Evolutionary conservation across 2,113 vertebrate species (phyloP).

Genomic region (Pelmatolapia mariae): DNA sequence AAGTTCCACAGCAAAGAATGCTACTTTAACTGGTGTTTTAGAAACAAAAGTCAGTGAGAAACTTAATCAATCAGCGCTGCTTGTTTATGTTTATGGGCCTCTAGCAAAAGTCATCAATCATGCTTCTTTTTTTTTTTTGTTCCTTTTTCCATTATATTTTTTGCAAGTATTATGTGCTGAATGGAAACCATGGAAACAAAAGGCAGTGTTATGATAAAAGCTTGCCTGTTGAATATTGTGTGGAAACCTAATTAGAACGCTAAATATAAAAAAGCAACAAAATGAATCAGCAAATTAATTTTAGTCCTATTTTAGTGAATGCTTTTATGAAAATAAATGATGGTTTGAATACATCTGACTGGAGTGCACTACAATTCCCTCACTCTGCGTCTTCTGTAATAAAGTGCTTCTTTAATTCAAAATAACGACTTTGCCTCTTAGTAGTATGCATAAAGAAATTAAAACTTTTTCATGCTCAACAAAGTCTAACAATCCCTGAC

Average conservation of each 20-base stretch:
- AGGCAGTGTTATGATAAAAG: constrained; percentile 50
- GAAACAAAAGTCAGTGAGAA: constrained; percentile 63
- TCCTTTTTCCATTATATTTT: constrained; percentile 21
- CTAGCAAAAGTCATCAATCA: constrained; percentile 67
- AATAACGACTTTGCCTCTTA: background rate
- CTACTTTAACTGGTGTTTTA: constrained; percentile 66
- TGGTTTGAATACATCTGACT: constrained; percentile 21
- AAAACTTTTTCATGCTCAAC: background rate
- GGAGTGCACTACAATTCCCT: constrained; percentile 1
- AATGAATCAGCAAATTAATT: constrained; percentile 59
- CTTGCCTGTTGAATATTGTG: constrained; percentile 57
- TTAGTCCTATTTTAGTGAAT: constrained; percentile 14
- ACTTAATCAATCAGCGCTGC: constrained; percentile 68
- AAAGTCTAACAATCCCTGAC: background rate
- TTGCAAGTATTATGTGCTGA: constrained; percentile 39
- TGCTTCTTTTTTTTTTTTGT: background rate
- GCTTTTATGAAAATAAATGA: constrained; percentile 47
- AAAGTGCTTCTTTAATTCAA: background rate
- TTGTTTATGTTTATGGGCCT: constrained; percentile 70
- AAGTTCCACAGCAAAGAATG: constrained; percentile 13
- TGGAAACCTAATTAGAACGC: constrained; percentile 54
- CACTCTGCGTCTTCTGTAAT: background rate
- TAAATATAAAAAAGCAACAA: constrained; percentile 19
- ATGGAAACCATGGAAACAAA: constrained; percentile 56
- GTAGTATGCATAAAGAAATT: background rate